Evolutionary conservation across 2,113 vertebrate genomes (phyloP).

Genomic region (Elephantulus edwardii): DNA sequence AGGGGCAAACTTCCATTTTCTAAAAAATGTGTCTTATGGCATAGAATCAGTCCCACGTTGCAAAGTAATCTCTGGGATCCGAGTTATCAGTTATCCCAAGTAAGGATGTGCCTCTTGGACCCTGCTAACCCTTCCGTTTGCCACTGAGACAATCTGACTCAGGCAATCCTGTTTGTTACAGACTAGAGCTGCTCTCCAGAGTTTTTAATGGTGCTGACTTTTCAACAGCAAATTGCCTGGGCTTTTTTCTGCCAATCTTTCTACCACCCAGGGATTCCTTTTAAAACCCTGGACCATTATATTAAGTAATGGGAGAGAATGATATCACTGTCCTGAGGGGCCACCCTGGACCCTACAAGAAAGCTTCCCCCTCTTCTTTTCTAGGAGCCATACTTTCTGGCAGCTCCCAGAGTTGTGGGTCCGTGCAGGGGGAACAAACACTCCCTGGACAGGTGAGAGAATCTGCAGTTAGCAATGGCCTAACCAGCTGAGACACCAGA

Average conservation of each 20-base stretch:
- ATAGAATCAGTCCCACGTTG: fast-evolving
- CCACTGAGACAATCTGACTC: too few relatives aligned
- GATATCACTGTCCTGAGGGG: background rate
- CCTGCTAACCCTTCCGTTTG: background rate
- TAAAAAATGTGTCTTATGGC: background rate
- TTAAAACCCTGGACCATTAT: background rate
- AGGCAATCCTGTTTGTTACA: too few relatives aligned
- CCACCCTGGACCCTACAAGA: too few relatives aligned
- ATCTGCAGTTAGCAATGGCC: background rate
- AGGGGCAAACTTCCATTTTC: fast-evolving
- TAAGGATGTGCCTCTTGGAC: too few relatives aligned
- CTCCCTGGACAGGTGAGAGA: too few relatives aligned
- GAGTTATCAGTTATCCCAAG: background rate
- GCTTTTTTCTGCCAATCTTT: too few relatives aligned
- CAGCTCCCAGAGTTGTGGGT: background rate
- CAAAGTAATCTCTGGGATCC: too few relatives aligned
- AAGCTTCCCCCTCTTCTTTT: too few relatives aligned
- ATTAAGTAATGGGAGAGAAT: too few relatives aligned
- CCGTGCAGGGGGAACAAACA: background rate
- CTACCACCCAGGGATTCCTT: background rate
- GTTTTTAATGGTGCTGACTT: too few relatives aligned
- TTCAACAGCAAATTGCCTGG: too few relatives aligned
- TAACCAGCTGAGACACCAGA: background rate
- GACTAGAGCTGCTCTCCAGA: too few relatives aligned
- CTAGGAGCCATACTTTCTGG: background rate